Evolutionary conservation across 1,140 invertebrate species (phyloP).

Genomic region (Temnothorax longispinosus): DNA sequence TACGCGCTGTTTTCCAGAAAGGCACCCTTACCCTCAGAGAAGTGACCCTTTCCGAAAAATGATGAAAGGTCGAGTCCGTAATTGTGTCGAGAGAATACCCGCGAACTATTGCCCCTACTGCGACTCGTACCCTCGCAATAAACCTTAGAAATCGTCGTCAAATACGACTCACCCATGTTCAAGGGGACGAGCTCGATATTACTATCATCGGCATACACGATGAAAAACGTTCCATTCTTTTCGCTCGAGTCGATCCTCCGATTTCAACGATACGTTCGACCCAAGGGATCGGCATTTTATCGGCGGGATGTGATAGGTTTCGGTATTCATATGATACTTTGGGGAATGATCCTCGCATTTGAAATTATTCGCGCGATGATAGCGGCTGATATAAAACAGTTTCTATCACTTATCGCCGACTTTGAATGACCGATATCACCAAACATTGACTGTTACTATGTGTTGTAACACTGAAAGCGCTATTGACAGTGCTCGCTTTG

Average conservation of each 20-base stretch:
- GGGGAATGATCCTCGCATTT: constrained; percentile 1
- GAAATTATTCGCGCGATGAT: constrained; percentile 24
- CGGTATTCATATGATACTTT: constrained; percentile 37
- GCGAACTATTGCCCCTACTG: neutral
- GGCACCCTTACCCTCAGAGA: neutral
- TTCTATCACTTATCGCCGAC: constrained; percentile 1
- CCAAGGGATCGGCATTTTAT: constrained; percentile 15
- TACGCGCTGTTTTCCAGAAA: neutral
- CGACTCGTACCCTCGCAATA: constrained; percentile 30
- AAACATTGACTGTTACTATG: neutral
- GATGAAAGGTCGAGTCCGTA: constrained; percentile 16
- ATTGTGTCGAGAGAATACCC: constrained; percentile 28
- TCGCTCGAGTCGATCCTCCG: constrained; percentile 19
- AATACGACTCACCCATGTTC: neutral
- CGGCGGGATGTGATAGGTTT: neutral
- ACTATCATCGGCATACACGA: constrained; percentile 32
- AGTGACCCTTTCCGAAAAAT: neutral
- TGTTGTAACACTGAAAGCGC: neutral
- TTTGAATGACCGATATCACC: neutral
- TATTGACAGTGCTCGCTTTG: neutral
- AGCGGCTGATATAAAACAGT: constrained; percentile 17
- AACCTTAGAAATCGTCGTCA: constrained; percentile 42
- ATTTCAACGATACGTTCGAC: constrained; percentile 19
- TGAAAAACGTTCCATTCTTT: constrained; percentile 51
- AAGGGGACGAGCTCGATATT: constrained; percentile 29